Percentiles rank a stretch among this genome's conserved stretches.
Conservation (phyloP, 2,113 vertebrate species). For the Jacana jacana region DNA sequence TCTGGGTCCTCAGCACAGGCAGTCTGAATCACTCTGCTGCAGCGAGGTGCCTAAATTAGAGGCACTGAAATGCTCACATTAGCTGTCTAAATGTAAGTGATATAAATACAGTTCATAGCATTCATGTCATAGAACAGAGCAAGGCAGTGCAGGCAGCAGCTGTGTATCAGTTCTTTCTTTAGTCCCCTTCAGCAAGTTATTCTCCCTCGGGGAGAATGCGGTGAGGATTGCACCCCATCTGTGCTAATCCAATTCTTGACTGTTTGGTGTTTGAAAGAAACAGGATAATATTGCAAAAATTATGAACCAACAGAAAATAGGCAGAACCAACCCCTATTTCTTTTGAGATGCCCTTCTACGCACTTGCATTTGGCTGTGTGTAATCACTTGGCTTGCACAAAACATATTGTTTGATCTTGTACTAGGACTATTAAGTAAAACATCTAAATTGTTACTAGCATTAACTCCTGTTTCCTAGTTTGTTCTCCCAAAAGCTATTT, state of each 20-base stretch:
- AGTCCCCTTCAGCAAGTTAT: background rate
- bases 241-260: background rate
- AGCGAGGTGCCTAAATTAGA: background rate
- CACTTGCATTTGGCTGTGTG: background rate
- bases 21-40: background rate
- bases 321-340: fast-evolving
- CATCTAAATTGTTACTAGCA: background rate
- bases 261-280: background rate
- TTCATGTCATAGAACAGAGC: background rate
- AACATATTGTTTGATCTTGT: background rate
- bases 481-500: background rate
- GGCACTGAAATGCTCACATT: background rate
- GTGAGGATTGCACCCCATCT: background rate
- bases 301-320: background rate
- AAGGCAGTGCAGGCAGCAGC: background rate
- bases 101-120: background rate
- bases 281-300: background rate
- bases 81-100: background rate
- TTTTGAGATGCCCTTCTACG: background rate
- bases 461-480: background rate
- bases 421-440: background rate
- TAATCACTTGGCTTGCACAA: background rate
- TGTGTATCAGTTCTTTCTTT: background rate
- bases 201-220: background rate
- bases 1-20: background rate